Conservation (phyloP, 2,888 invertebrate genomes). For the Drosophila stalkeri region DNA sequence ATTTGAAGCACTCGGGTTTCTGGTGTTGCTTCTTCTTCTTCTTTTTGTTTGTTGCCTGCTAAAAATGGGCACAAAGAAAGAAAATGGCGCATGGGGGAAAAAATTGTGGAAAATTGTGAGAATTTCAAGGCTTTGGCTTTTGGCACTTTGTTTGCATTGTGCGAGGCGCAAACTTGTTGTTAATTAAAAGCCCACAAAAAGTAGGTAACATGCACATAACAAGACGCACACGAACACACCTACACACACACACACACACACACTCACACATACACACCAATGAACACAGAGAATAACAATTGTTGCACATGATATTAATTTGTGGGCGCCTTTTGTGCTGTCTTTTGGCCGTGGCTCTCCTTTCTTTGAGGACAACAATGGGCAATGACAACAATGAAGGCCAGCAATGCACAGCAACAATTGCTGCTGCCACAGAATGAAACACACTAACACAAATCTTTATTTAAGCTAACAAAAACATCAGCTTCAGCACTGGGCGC, state of each 20-base stretch:
- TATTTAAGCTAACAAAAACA: slow-evolving; percentile 77
- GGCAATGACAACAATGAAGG: slow-evolving; percentile 76
- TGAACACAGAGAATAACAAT: slow-evolving; percentile 38
- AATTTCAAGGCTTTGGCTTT: slow-evolving; percentile 60
- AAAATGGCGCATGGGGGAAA: neutral
- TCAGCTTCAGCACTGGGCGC: slow-evolving; percentile 43
- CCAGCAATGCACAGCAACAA: slow-evolving; percentile 64
- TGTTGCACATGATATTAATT: slow-evolving; percentile 75
- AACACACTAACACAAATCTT: slow-evolving; percentile 78
- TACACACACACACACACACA: slow-evolving; percentile 6
- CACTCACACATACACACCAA: neutral
- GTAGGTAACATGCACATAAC: slow-evolving; percentile 76
- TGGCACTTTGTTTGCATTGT: slow-evolving; percentile 48
- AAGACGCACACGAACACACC: slow-evolving; percentile 43
- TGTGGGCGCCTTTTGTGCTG: slow-evolving; percentile 61
- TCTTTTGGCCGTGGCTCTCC: slow-evolving; percentile 34
- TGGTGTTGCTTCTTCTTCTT: neutral
- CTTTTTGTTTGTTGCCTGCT: slow-evolving; percentile 4
- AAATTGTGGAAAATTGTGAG: slow-evolving; percentile 32
- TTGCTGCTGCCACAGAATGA: slow-evolving; percentile 35
- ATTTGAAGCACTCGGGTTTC: slow-evolving; percentile 14
- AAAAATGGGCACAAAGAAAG: slow-evolving; percentile 44
- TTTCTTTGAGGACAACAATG: slow-evolving; percentile 68
- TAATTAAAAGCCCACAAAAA: slow-evolving; percentile 79
- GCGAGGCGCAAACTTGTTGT: slow-evolving; percentile 66